A percentile compares a stretch with the other conserved stretches of the same genome.
Conservation (phyloP, 1,140 invertebrate species). For the Drosophila mojavensis region DNA sequence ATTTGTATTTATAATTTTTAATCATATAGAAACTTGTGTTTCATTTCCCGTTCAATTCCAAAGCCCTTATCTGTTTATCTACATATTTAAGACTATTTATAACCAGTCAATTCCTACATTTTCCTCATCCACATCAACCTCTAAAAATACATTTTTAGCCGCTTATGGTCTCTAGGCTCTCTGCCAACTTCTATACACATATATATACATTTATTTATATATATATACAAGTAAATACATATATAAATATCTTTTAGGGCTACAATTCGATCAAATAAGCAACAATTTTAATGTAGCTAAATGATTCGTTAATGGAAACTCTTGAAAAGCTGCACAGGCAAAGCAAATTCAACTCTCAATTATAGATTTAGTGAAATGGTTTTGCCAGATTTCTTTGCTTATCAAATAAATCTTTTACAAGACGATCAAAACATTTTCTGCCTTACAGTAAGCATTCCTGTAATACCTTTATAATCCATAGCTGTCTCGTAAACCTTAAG, state of each 20-base stretch:
- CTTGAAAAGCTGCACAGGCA: background rate
- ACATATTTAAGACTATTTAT: background rate
- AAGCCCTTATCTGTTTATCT: background rate
- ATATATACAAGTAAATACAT: background rate
- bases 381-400: background rate
- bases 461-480: conserved; percentile 34
- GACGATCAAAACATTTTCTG: background rate
- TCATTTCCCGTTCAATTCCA: background rate
- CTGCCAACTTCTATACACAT: conserved; percentile 32
- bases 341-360: conserved; percentile 1
- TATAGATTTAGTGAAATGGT: background rate
- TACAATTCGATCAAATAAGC: conserved; percentile 22
- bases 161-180: conserved; percentile 30
- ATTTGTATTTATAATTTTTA: background rate
- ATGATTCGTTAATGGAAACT: conserved; percentile 32
- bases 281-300: conserved; percentile 22
- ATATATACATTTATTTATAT: background rate
- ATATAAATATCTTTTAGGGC: conserved; percentile 11
- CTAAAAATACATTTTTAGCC: conserved; percentile 17
- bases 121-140: background rate
- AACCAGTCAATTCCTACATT: background rate
- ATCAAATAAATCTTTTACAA: conserved; percentile 11
- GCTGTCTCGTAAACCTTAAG: conserved; percentile 30
- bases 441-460: background rate
- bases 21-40: too few relatives aligned